Evolutionary conservation across 2,797 vertebrate species (phyloP).

Genomic region (Megaceryle alcyon): DNA sequence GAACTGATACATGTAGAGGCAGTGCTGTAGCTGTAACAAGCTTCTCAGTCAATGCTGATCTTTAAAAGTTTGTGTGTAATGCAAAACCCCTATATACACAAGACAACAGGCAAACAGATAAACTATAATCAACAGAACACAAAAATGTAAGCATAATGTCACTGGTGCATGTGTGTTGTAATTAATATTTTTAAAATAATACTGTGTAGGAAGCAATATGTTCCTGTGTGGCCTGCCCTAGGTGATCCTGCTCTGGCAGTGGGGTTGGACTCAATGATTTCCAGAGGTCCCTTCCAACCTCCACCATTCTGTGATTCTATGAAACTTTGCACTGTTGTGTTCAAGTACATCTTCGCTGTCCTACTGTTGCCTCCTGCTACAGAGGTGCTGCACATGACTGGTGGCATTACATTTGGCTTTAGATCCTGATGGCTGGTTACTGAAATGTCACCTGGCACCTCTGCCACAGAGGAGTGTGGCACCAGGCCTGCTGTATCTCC

Average conservation of each 20-base stretch:
- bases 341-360: background rate
- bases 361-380: background rate
- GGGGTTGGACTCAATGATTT: too few species aligned
- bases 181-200: background rate
- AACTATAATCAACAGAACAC: background rate
- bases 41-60: background rate
- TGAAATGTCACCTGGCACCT: background rate
- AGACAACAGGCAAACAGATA: background rate
- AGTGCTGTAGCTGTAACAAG: background rate
- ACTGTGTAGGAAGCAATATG: background rate
- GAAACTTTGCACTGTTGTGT: background rate
- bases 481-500: background rate
- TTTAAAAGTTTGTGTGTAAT: background rate
- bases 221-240: too few species aligned
- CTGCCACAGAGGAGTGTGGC: background rate
- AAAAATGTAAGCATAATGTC: background rate
- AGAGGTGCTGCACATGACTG: background rate
- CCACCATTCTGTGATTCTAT: background rate
- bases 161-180: background rate
- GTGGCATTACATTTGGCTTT: background rate
- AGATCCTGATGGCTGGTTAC: background rate
- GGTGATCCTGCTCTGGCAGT: too few species aligned
- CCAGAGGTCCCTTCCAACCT: too few species aligned
- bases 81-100: background rate
- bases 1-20: background rate